phyloP scores from a whole-genome alignment of 2,113 vertebrate species.

The pig (Sus scrofa) region T2T-Sscrofa CM000812.6:203216501-203217000 shows the following conservation, averaged over 20 bases:
- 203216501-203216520: neutral
- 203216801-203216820: neutral
- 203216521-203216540: neutral
- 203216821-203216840: neutral
- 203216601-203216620: neutral
- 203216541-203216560: neutral
- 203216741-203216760: neutral
- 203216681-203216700: neutral
- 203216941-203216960: neutral
- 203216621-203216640: neutral
- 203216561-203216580: neutral
- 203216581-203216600: neutral
- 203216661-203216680: too few relatives aligned
- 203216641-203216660: neutral
- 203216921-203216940: too few relatives aligned
- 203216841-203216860: fast-evolving
- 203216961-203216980: neutral
- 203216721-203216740: too few relatives aligned
- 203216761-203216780: neutral
- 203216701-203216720: fast-evolving
- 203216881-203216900: neutral
- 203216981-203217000: neutral
- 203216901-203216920: neutral
- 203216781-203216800: neutral
- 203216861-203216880: fast-evolving